Evolutionary conservation across 2,888 invertebrate genomes (phyloP), one percentile per base, ranked within the genome.

Genomic region (Drosophila basisetae): DNA sequence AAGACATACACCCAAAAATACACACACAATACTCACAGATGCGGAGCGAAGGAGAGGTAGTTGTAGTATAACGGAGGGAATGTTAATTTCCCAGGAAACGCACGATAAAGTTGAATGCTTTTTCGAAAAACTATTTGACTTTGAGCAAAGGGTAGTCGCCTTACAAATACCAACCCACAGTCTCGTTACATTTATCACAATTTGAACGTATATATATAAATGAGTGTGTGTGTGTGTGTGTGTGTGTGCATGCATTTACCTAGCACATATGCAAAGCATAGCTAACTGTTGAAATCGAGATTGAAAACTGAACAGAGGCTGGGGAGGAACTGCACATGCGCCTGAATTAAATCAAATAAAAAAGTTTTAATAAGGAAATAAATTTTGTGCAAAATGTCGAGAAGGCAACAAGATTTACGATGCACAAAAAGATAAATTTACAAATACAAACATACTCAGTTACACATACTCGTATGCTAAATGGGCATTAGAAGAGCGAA

Each of bases 41-140:
- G 47, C 28, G 22, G 16, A 6, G 25, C 4, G 35, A 39, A 11
- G 33, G n/a, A 0, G 25, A 28, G 28, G 3, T 43, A 30, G 58
- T 22, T 53, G n/a, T 37, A 49, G 61, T 39, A 69, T 59, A 53
- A 58, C 74, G 81, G 76, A 30, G 68, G 71, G 84, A 78, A 87
- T 87, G 90, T 90, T 90, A 90, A 90, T 90, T 88, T 88, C 87
- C 86, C 90, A 86, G 91, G 90, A 90, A 90, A 89, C 86, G 87
- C 89, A 90, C 86, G 89, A 90, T 87, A 87, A 90, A 87, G 77
- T 86, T 90, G 90, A 90, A 84, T 86, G 89, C 82, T 89, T 84
- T 83, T 89, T 78, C 77, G 82, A 84, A 87, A 83, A 87, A 87
- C 90, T 87, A 87, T 90, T 90, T 80, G 78, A 78, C 89, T 90